phyloP scores from a whole-genome alignment of 2,113 vertebrate genomes.

The Chunga burmeisteri region DNA sequence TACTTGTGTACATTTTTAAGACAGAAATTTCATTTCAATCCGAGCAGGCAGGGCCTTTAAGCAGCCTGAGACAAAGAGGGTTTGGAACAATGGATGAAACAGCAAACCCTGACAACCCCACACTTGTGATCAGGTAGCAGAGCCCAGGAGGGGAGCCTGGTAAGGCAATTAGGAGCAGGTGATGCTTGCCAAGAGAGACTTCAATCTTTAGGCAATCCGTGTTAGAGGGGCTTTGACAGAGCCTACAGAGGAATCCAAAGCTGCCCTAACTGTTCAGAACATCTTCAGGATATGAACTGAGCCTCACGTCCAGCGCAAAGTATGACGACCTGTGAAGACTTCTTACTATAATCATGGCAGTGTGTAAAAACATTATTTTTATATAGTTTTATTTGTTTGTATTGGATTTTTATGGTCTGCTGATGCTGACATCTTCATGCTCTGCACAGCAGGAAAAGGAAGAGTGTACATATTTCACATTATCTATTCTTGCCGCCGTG shows the following conservation, averaged over 20 bases:
- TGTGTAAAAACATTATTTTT: neutral
- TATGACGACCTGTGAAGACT: neutral
- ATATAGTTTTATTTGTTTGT: neutral
- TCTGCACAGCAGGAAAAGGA: neutral
- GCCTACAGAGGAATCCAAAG: neutral
- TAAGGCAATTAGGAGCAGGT: neutral
- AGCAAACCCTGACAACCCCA: neutral
- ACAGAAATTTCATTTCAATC: neutral
- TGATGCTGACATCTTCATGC: neutral
- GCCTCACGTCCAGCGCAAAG: fast-evolving
- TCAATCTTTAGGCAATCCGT: neutral
- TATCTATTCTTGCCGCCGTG: neutral
- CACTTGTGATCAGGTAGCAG: slow-evolving; percentile 11
- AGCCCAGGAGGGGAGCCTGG: neutral
- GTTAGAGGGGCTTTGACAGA: neutral
- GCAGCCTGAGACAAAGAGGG: neutral
- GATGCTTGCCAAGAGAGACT: neutral
- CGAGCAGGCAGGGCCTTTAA: neutral
- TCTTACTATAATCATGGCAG: neutral
- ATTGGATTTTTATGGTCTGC: neutral
- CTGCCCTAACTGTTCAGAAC: neutral
- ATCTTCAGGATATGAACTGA: neutral
- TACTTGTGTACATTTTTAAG: neutral
- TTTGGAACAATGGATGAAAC: neutral
- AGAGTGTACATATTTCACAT: neutral